Evolutionary conservation across 2,113 vertebrate species (phyloP).

Genomic region (Elgaria multicarinata): DNA sequence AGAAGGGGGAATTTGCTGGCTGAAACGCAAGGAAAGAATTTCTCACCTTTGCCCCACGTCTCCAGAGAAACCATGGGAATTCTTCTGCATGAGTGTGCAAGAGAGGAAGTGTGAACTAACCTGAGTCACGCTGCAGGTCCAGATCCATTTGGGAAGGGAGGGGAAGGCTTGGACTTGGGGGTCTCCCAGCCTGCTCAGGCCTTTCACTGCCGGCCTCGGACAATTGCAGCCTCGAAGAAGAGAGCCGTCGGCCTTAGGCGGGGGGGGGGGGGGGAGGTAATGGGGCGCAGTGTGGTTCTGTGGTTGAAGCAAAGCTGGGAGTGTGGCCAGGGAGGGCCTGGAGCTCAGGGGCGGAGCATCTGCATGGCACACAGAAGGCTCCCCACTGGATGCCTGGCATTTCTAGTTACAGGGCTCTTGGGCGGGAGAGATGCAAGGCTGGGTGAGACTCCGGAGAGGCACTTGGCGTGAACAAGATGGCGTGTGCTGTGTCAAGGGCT

Average conservation of each 20-base stretch:
- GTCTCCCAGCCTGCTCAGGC: not conserved
- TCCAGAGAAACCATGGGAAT: not conserved
- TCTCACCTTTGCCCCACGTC: not conserved
- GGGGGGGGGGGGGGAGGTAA: too few relatives aligned
- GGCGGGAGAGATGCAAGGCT: too few relatives aligned
- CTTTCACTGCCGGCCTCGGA: fast-evolving
- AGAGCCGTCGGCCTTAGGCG: fast-evolving
- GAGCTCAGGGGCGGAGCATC: too few relatives aligned
- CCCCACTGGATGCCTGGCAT: not conserved
- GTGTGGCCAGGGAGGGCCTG: too few relatives aligned
- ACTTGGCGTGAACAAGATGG: too few relatives aligned
- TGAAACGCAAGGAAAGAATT: not conserved
- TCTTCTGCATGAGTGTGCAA: not conserved
- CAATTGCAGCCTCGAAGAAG: not conserved
- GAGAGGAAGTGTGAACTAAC: not conserved
- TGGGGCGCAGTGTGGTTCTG: not conserved
- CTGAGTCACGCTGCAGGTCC: not conserved
- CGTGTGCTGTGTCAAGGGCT: too few relatives aligned
- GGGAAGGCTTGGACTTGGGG: fast-evolving
- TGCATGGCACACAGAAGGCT: not conserved
- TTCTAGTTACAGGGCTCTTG: too few relatives aligned
- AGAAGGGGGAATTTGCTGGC: not conserved
- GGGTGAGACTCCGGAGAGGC: too few relatives aligned
- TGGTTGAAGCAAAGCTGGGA: not conserved
- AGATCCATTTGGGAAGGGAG: fast-evolving